Percentiles rank a stretch among this genome's conserved stretches.
Evolutionary conservation across 2,113 vertebrate genomes (phyloP).

Genomic region (Phalacrocorax aristotelis): DNA sequence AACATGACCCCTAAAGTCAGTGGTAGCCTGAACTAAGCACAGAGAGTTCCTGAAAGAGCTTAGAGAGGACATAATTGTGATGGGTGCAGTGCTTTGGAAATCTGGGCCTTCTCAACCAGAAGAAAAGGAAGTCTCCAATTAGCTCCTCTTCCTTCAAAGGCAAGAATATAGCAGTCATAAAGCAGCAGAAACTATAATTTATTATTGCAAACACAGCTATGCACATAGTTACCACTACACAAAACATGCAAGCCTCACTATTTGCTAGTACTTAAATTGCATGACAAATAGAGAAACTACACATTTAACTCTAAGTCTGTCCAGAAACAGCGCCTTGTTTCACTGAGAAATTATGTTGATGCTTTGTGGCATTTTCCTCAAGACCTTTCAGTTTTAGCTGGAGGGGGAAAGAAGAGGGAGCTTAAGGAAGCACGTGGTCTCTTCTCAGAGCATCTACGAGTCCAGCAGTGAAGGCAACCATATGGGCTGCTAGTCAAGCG

Average conservation of each 20-base stretch:
- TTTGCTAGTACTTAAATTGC: neutral
- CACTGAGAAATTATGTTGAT: neutral
- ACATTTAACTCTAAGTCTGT: neutral
- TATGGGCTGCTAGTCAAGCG: neutral
- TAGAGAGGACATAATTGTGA: neutral
- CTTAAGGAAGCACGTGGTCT: neutral
- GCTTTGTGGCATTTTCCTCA: neutral
- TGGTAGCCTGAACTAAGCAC: neutral
- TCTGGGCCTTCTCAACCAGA: neutral
- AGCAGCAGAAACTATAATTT: neutral
- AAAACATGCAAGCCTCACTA: neutral
- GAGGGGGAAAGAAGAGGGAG: neutral
- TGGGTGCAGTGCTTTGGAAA: neutral
- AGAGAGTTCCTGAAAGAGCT: neutral
- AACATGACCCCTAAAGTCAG: neutral
- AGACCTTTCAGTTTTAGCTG: neutral
- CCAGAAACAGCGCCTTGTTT: neutral
- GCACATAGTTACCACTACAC: neutral
- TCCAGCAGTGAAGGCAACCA: neutral
- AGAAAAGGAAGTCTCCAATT: neutral
- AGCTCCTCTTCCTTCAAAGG: neutral
- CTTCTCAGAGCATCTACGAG: neutral
- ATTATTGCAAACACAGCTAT: neutral
- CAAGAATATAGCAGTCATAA: neutral
- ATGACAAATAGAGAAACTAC: neutral